phyloP scores from a whole-genome alignment of 2,797 vertebrate genomes.

The Anguilla obscura region DNA sequence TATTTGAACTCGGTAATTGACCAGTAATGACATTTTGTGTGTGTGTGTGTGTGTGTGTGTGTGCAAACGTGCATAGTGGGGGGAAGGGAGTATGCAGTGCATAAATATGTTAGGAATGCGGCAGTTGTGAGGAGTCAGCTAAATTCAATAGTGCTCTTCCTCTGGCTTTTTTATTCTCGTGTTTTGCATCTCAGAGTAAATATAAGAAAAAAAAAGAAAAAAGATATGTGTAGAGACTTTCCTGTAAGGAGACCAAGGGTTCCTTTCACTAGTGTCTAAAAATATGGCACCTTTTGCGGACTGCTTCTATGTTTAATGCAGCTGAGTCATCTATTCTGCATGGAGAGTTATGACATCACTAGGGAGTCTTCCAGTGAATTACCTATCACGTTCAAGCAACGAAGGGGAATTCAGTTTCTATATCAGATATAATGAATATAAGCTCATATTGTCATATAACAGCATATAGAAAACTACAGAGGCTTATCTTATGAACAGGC shows the following conservation, averaged over 20 bases:
- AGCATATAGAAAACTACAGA: not conserved
- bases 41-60: not conserved
- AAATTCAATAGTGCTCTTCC: not conserved
- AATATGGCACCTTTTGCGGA: not conserved
- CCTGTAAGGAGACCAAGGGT: not conserved
- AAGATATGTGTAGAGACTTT: not conserved
- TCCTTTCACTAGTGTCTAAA: not conserved
- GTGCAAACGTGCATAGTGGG: not conserved
- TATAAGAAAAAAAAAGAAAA: not conserved
- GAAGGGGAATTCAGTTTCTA: not conserved
- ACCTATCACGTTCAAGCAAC: not conserved
- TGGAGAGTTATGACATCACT: not conserved
- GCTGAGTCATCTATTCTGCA: not conserved
- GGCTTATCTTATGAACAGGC: not conserved
- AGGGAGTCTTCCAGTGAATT: not conserved
- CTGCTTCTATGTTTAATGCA: not conserved
- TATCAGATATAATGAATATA: not conserved
- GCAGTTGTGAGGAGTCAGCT: conserved; percentile 2
- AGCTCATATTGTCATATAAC: not conserved
- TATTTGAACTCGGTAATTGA: conserved; percentile 36
- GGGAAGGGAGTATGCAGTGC: not conserved
- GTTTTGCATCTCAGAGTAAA: not conserved
- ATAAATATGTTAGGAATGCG: not conserved
- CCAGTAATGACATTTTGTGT: conserved; percentile 37
- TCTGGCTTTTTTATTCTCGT: not conserved